Percentiles rank a stretch among this genome's conserved stretches.
Evolutionary conservation across 2,888 invertebrate genomes (phyloP).

Genomic region (Drosophila nigricruria): DNA sequence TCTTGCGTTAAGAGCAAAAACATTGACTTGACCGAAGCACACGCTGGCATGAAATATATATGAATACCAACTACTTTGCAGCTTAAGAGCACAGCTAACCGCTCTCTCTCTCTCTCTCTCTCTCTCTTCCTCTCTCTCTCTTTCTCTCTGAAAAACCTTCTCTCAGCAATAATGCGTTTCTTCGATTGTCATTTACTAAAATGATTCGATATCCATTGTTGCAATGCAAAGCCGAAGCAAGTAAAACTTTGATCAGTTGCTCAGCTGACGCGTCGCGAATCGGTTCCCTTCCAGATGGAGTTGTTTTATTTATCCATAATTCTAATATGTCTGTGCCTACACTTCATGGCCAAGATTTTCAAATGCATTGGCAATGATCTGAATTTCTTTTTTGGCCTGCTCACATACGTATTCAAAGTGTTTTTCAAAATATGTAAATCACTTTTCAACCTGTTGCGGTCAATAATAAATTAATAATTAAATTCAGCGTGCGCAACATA

Average conservation of each 20-base stretch:
- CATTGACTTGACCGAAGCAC: too few relatives aligned
- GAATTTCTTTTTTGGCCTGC: background rate
- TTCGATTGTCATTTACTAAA: slow-evolving; percentile 1
- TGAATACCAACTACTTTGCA: too few relatives aligned
- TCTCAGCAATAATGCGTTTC: background rate
- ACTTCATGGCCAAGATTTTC: background rate
- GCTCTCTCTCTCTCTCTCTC: background rate
- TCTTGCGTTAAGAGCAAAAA: too few relatives aligned
- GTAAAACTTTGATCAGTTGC: slow-evolving; percentile 7
- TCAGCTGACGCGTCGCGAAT: background rate
- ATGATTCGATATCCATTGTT: background rate
- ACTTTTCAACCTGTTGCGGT: background rate
- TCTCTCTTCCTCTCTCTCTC: background rate
- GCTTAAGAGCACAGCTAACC: too few relatives aligned
- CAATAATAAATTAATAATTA: background rate
- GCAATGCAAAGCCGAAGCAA: background rate
- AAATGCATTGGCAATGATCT: background rate
- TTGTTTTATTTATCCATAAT: background rate
- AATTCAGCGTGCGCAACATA: background rate
- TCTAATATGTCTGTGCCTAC: slow-evolving; percentile 4
- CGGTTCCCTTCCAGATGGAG: slow-evolving; percentile 16
- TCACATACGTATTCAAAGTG: background rate
- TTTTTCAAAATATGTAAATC: background rate
- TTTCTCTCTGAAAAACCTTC: background rate
- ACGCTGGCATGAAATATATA: too few relatives aligned